These are phyloP conservation scores for Xiphydria camelus DNA, from an alignment of 2,888 invertebrate species.

Conservation along the genomic window DNA sequence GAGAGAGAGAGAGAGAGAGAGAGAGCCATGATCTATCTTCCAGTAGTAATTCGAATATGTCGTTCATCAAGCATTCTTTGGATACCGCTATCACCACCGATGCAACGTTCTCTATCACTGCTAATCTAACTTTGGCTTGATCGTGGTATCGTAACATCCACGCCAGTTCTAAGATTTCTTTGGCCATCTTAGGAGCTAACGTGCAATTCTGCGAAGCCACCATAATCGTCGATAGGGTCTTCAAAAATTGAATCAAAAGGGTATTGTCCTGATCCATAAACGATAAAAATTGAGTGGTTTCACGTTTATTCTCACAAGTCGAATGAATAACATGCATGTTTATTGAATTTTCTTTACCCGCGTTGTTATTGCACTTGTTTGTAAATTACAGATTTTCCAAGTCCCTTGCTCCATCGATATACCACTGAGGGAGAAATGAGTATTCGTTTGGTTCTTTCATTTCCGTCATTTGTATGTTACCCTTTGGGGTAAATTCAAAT, in stretches of 20 bases:
- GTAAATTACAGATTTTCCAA: too few species aligned
- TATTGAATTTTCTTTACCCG: too few species aligned
- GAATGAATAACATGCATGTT: too few species aligned
- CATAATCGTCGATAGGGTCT: slow-evolving; percentile 70
- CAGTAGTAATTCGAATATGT: slow-evolving; percentile 66
- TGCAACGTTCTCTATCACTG: slow-evolving; percentile 70
- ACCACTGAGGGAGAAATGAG: too few species aligned
- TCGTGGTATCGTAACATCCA: slow-evolving; percentile 69
- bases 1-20: too few species aligned
- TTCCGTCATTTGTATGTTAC: too few species aligned
- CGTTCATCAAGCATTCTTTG: slow-evolving; percentile 60
- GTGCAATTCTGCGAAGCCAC: slow-evolving; percentile 71
- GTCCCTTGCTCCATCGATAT: too few species aligned
- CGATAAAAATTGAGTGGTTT: too few species aligned
- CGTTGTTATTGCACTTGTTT: too few species aligned
- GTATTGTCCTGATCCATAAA: slow-evolving; percentile 66
- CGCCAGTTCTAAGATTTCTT: slow-evolving; percentile 71
- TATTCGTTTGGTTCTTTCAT: too few species aligned
- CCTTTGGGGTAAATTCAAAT: too few species aligned
- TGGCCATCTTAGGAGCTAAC: slow-evolving; percentile 67
- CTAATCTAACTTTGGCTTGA: slow-evolving; percentile 69
- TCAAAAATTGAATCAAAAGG: slow-evolving; percentile 70
- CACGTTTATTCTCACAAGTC: too few species aligned
- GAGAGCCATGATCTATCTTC: slow-evolving; percentile 75
- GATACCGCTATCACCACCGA: slow-evolving; percentile 69